Conservation (phyloP, 92 coral and sea anemone species). For the Diadumene lineata region DNA sequence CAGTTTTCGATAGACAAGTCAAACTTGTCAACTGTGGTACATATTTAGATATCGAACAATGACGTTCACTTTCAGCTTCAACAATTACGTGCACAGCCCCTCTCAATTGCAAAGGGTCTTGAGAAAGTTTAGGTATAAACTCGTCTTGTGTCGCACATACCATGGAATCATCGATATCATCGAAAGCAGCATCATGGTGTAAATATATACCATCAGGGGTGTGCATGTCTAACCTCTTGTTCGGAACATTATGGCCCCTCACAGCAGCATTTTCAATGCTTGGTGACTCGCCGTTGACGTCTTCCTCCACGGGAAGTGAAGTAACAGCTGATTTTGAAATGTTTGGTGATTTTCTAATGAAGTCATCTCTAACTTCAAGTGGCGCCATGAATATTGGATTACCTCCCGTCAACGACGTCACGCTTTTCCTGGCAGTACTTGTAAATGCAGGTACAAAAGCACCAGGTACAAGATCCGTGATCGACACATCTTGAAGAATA, state of each 20-base stretch:
- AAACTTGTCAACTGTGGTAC: no score
- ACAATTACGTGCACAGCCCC: neutral
- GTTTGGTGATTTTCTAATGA: neutral
- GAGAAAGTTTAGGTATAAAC: neutral
- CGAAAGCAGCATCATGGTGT: neutral
- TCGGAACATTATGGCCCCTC: neutral
- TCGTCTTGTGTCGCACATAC: slow-evolving; percentile 19
- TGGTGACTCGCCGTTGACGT: no score
- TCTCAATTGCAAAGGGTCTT: slow-evolving; percentile 4
- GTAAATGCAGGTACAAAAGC: slow-evolving; percentile 21
- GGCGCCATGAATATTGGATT: neutral
- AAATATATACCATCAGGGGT: neutral
- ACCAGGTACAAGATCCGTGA: slow-evolving; percentile 19
- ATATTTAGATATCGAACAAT: no score
- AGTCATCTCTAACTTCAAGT: neutral
- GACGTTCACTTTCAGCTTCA: neutral
- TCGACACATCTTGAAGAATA: slow-evolving; percentile 22
- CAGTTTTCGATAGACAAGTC: no score
- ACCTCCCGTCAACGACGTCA: neutral
- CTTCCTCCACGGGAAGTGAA: neutral
- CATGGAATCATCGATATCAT: slow-evolving; percentile 1
- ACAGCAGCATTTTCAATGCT: slow-evolving; percentile 6
- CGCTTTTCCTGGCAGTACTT: slow-evolving; percentile 17
- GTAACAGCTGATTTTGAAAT: neutral
- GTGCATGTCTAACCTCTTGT: neutral